Base-by-base conservation (phyloP, 92 coral and sea anemone species). In the Phenganax stokvisi region DNA sequence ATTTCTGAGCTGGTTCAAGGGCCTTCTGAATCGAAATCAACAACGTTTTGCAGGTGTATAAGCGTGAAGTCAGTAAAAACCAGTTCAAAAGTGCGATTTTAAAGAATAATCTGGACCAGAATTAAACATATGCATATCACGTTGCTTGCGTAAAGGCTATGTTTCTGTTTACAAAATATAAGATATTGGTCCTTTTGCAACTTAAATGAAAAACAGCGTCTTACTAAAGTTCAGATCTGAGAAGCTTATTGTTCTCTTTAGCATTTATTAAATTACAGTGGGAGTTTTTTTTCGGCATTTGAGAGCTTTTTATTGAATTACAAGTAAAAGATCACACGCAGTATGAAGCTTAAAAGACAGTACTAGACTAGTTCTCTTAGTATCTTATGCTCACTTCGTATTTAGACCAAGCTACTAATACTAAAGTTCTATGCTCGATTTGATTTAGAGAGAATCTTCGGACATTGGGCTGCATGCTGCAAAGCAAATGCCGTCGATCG, bases 11-110 rank as follows among this genome's bases (percentile, higher is more conserved):
- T 66, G 47, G 72, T 20, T 20, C 72, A 66, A 37, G 31, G 72
- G 47, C 47, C 72, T 66, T 27, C 72, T 13, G 44, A 66, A 13
- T 27, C 13, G 1, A 51, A 16, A 51, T 29, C 9, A 66, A 66
- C 72, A 66, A 66, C 31, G 28, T 66, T 51, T 66, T 16, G 72
- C 72, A 66, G 72, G 51, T 66, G 72, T 66, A 10, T 13, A 66
- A 66, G 7, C 72, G 72, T 25, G 11, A 66, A 27, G 3, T 51
- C 31, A 66, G 51, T 27, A 66, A 66, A 66, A 66, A 66, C 9
- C 72, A 30, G 31, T 7, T 28, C 28, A 25, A 66, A 66, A 66
- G 51, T 66, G 12, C 51, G 51, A 20, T 10, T 25, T 13, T 6
- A 27, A 25, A 25, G 47, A 66, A 27, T 10, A 3, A 4, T 37